Percentiles rank a stretch among this genome's conserved stretches.
These are phyloP conservation scores for Phainopepla nitens DNA, from an alignment of 2,113 vertebrate genomes.

Conservation along the genomic window DNA sequence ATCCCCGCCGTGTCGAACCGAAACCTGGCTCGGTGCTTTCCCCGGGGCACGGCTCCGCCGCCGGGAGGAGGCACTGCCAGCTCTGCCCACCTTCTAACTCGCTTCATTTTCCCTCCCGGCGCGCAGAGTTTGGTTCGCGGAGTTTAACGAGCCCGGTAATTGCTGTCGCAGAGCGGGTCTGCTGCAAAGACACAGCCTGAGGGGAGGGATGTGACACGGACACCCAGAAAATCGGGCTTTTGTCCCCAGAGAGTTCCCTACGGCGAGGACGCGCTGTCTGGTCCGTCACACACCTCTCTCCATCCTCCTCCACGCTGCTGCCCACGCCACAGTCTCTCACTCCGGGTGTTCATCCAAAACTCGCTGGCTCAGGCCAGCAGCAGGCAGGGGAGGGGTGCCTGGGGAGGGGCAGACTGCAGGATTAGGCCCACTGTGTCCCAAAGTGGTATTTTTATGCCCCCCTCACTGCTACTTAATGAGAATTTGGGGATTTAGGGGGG, in stretches of 20 bases:
- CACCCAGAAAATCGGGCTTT: not conserved
- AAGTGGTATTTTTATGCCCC: not conserved
- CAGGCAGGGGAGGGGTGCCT: not conserved
- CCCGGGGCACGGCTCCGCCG: not conserved
- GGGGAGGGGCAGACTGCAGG: not conserved
- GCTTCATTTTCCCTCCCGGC: not conserved
- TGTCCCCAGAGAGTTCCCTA: not conserved
- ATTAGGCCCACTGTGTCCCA: not conserved
- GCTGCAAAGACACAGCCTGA: not conserved
- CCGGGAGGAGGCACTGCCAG: not conserved
- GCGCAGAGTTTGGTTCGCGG: rapidly evolving
- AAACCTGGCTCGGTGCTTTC: not conserved
- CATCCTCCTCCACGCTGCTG: not conserved
- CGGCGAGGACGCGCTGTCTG: not conserved
- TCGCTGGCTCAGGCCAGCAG: not conserved
- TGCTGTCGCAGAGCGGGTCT: not conserved
- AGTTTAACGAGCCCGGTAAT: not conserved
- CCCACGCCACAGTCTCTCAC: rapidly evolving
- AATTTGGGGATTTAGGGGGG: not conserved
- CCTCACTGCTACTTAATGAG: not conserved
- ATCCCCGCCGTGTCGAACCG: not conserved
- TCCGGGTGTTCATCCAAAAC: not conserved
- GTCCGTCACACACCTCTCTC: not conserved
- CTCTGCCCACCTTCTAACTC: not conserved
- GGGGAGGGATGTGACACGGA: rapidly evolving